These are phyloP conservation scores for Apomyelois bistriatella DNA, from an alignment of 2,888 invertebrate genomes.

Conservation along the genomic window DNA sequence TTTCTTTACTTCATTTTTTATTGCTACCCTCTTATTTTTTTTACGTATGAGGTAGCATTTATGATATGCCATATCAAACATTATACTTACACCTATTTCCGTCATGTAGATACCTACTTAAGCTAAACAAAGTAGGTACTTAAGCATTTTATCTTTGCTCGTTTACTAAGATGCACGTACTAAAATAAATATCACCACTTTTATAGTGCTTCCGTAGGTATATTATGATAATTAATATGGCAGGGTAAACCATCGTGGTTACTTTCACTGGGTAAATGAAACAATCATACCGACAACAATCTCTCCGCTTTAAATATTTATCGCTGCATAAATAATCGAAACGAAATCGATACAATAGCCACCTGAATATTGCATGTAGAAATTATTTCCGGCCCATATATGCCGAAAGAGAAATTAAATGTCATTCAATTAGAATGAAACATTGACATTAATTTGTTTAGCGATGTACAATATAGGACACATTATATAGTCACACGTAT, in stretches of 20 bases:
- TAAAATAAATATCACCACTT: neutral
- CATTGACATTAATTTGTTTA: slow-evolving; percentile 48
- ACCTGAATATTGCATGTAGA: slow-evolving; percentile 48
- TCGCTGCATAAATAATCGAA: slow-evolving; percentile 11
- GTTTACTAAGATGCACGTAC: neutral
- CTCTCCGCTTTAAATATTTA: slow-evolving; percentile 4
- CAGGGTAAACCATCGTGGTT: neutral
- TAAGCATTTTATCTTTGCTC: neutral
- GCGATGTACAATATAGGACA: slow-evolving; percentile 36
- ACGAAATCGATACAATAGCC: slow-evolving; percentile 40
- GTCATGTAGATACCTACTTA: no score
- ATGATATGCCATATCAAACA: no score
- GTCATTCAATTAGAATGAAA: slow-evolving; percentile 49
- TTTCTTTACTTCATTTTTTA: no score
- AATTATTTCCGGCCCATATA: slow-evolving; percentile 49
- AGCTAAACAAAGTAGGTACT: neutral
- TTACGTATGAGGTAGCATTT: no score
- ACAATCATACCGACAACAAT: neutral
- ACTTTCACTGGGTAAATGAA: slow-evolving; percentile 7
- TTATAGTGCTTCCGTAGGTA: no score
- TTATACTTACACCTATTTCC: no score
- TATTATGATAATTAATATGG: neutral
- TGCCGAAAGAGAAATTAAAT: slow-evolving; percentile 56
- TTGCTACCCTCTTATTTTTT: no score
- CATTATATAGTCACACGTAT: slow-evolving; percentile 53